phyloP scores from a whole-genome alignment of 2,888 invertebrate genomes.

The Protophormia terraenovae region DNA sequence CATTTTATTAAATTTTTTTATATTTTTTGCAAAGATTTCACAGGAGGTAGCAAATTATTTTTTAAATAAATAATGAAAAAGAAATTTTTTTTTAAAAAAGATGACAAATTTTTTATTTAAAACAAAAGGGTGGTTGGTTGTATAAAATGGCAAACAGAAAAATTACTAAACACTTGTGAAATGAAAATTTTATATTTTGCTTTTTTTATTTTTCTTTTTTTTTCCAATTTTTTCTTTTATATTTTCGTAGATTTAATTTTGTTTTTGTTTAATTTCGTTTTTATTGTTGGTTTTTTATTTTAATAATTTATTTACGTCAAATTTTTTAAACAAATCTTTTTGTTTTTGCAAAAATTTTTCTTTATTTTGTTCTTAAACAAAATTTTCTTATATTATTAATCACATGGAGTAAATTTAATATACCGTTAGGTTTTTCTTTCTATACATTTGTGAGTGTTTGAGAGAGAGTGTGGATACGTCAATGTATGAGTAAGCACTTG shows the following conservation, averaged over 20 bases:
- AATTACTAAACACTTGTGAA: neutral
- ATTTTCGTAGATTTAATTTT: conserved; percentile 6
- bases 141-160: neutral
- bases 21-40: conserved; percentile 37
- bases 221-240: neutral
- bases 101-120: conserved; percentile 13
- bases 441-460: conserved; percentile 8
- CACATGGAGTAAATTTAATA: conserved; percentile 37
- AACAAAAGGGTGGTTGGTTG: neutral
- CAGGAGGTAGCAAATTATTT: conserved; percentile 41
- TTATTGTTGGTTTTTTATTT: conserved; percentile 3
- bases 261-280: neutral
- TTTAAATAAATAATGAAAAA: conserved; percentile 29
- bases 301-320: conserved; percentile 28
- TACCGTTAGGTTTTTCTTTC: conserved; percentile 53
- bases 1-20: conserved; percentile 38
- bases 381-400: conserved; percentile 51
- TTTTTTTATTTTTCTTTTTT: neutral
- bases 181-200: neutral
- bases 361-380: conserved; percentile 11
- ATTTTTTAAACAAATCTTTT: conserved; percentile 5
- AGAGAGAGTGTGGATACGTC: conserved; percentile 4
- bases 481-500: conserved; percentile 60
- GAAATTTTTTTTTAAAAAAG: conserved; percentile 23
- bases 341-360: conserved; percentile 6